Percentiles rank a stretch among this genome's conserved stretches.
Conservation (phyloP, 2,888 invertebrate species). For the Dasypolia templi region DNA sequence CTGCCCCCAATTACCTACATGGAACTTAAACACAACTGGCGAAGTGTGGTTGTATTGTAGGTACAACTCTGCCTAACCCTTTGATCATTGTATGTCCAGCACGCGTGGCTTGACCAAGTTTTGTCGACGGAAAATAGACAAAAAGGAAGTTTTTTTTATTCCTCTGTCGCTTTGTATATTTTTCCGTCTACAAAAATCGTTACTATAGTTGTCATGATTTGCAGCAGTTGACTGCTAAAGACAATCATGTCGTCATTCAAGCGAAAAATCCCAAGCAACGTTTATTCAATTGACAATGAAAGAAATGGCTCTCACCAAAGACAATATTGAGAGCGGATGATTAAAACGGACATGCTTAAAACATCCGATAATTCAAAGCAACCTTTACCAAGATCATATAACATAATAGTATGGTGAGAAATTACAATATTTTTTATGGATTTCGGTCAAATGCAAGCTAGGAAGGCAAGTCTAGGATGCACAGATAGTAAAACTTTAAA, state of each 20-base stretch:
- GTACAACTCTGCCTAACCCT: no score
- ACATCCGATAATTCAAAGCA: constrained; percentile 21
- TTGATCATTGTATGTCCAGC: no score
- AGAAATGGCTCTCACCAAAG: constrained; percentile 14
- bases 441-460: constrained; percentile 55
- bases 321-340: constrained; percentile 18
- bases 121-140: no score
- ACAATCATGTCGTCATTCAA: not conserved
- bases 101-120: no score
- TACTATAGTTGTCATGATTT: no score
- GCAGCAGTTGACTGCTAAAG: not conserved
- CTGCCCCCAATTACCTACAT: no score
- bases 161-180: no score
- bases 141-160: no score
- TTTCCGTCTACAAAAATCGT: no score
- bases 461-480: constrained; percentile 41
- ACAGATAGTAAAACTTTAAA: constrained; percentile 39
- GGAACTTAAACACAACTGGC: no score
- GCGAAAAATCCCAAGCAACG: not conserved
- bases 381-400: constrained; percentile 17
- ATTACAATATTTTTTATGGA: constrained; percentile 44
- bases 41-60: no score
- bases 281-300: not conserved
- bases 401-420: constrained; percentile 32
- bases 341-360: constrained; percentile 30